Evolutionary conservation across 2,888 invertebrate genomes (phyloP).

Genomic region (Rhagophthalmus giganteus): DNA sequence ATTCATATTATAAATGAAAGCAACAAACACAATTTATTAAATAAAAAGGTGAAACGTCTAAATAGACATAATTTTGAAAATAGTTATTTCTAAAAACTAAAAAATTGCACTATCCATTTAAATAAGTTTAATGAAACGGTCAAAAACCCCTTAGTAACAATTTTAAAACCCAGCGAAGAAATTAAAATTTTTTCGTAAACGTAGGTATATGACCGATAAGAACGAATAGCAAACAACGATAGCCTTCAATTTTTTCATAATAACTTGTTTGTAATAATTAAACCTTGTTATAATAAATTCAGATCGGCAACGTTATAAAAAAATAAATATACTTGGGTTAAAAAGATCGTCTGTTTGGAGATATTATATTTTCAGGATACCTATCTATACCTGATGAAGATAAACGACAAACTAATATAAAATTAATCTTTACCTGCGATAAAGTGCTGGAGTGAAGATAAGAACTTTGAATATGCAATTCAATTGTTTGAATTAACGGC

Average conservation of each 20-base stretch:
- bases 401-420: too few species aligned
- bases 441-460: constrained; percentile 66
- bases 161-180: constrained; percentile 3
- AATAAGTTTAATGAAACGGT: constrained; percentile 8
- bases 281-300: constrained; percentile 9
- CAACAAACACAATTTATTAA: not conserved
- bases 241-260: constrained; percentile 39
- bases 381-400: too few species aligned
- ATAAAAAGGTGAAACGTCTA: constrained; percentile 3
- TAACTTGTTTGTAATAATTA: constrained; percentile 11
- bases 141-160: constrained; percentile 20
- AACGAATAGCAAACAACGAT: constrained; percentile 12
- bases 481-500: constrained; percentile 64
- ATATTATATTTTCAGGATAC: too few species aligned
- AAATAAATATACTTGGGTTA: too few species aligned
- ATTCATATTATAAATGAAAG: not conserved
- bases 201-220: constrained; percentile 9
- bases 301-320: not conserved
- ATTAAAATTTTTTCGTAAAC: not conserved
- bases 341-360: too few species aligned
- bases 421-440: constrained; percentile 62
- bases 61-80: too few species aligned
- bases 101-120: too few species aligned
- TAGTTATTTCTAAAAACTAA: too few species aligned
- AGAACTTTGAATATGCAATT: constrained; percentile 72